Evolutionary conservation across 1,140 invertebrate genomes (phyloP), one percentile per base, ranked within the genome.

Genomic region (Asbolus verrucosus): DNA sequence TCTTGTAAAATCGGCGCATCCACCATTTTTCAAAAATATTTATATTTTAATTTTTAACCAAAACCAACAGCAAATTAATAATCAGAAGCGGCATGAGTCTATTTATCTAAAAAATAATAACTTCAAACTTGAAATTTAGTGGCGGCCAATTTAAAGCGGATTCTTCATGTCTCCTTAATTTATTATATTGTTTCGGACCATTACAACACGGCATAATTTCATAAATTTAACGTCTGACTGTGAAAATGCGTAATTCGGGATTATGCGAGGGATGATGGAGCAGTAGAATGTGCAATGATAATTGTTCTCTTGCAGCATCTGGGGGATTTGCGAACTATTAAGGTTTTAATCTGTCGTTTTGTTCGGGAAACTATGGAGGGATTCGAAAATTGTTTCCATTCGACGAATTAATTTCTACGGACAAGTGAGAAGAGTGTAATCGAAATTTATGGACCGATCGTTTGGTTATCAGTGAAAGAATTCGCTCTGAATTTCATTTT

Each of bases 391-490:
- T n/a, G n/a, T n/a, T n/a, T n/a, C n/a, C n/a, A n/a, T n/a, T n/a
- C n/a, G n/a, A n/a, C n/a, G 46, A 54, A 27, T 54, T 24, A 11
- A 54, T 54, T 54, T 13, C 8, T 21, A 27, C 46, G 27, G n/a
- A n/a, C n/a, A n/a, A n/a, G n/a, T n/a, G n/a, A n/a, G n/a, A n/a
- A n/a, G n/a, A n/a, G n/a, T n/a, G n/a, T n/a, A 54, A 54, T 54
- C 46, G 46, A 54, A 54, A 54, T 27, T 54, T 54, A 54, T 54
- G 21, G 46, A 54, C 11, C 46, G 6, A 27, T 27, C n/a, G n/a
- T n/a, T n/a, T n/a, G n/a, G n/a, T n/a, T n/a, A n/a, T n/a, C n/a
- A n/a, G n/a, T n/a, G n/a, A n/a, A n/a, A n/a, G n/a, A n/a, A n/a
- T n/a, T n/a, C n/a, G n/a, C n/a, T n/a, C n/a, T n/a, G n/a, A n/a